A percentile compares a stretch with the other conserved stretches of the same genome.
Evolutionary conservation across 2,888 invertebrate genomes (phyloP).

Genomic region (Pocota personata): DNA sequence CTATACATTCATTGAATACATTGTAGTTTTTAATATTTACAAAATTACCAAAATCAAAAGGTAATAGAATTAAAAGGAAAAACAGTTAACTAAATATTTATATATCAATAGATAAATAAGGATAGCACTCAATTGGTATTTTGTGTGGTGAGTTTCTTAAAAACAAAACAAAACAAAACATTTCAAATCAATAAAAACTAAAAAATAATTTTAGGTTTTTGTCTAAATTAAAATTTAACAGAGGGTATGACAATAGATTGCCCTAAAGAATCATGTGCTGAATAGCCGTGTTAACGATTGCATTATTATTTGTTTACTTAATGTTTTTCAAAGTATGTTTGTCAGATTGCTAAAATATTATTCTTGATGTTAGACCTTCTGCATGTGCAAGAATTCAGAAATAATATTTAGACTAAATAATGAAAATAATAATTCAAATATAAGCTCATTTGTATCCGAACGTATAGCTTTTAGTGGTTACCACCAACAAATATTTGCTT

Average conservation of each 20-base stretch:
- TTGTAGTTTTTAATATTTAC: background rate
- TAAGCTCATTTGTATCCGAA: too few relatives aligned
- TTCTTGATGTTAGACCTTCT: background rate
- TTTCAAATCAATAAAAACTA: slow-evolving; percentile 5
- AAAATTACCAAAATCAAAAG: background rate
- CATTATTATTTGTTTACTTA: slow-evolving; percentile 1
- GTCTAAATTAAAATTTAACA: slow-evolving; percentile 6
- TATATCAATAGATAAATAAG: slow-evolving; percentile 52
- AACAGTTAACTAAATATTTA: slow-evolving; percentile 16
- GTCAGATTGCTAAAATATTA: slow-evolving; percentile 53
- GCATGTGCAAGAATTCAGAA: background rate
- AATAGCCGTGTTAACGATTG: slow-evolving; percentile 31
- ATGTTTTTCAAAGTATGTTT: slow-evolving; percentile 13
- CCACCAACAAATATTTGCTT: too few relatives aligned
- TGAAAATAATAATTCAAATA: background rate
- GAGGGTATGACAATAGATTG: background rate
- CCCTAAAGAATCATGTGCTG: slow-evolving; percentile 33
- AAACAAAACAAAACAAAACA: slow-evolving; percentile 41
- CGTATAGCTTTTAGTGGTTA: too few relatives aligned
- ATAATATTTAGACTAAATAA: background rate
- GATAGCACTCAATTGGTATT: slow-evolving; percentile 77
- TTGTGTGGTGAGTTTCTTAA: slow-evolving; percentile 82
- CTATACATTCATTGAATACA: background rate
- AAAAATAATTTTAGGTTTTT: background rate
- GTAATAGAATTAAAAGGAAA: background rate